These are phyloP conservation scores for Aplodontia rufa DNA, from an alignment of 2,113 vertebrate genomes.

Conservation along the genomic window DNA sequence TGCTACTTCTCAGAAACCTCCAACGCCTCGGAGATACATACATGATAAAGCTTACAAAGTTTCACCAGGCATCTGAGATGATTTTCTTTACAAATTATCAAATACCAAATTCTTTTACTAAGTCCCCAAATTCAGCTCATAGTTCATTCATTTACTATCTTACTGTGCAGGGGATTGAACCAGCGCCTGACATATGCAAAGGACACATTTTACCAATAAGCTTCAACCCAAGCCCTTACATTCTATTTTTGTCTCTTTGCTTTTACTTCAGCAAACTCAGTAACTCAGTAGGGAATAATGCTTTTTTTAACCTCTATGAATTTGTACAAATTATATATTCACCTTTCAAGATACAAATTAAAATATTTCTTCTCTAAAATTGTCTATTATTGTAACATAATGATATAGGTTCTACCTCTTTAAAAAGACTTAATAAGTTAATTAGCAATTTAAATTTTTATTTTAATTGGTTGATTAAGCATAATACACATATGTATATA, in stretches of 20 bases:
- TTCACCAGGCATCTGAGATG: not conserved
- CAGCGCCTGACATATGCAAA: not conserved
- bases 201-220: no score
- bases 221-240: not conserved
- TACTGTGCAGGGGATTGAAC: not conserved
- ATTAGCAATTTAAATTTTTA: not conserved
- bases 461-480: not conserved
- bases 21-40: not conserved
- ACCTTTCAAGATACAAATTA: not conserved
- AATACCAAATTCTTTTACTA: not conserved
- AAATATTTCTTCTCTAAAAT: not conserved
- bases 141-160: not conserved
- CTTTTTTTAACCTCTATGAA: not conserved
- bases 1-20: not conserved
- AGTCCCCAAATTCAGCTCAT: not conserved
- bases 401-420: not conserved
- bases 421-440: not conserved
- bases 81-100: not conserved
- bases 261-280: not conserved
- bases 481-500: no score
- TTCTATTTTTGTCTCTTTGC: not conserved
- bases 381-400: not conserved
- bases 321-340: not conserved
- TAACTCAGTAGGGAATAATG: not conserved
- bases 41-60: not conserved